These are phyloP conservation scores for Coilia nasus DNA, from an alignment of 2,797 vertebrate species.

Conservation along the genomic window DNA sequence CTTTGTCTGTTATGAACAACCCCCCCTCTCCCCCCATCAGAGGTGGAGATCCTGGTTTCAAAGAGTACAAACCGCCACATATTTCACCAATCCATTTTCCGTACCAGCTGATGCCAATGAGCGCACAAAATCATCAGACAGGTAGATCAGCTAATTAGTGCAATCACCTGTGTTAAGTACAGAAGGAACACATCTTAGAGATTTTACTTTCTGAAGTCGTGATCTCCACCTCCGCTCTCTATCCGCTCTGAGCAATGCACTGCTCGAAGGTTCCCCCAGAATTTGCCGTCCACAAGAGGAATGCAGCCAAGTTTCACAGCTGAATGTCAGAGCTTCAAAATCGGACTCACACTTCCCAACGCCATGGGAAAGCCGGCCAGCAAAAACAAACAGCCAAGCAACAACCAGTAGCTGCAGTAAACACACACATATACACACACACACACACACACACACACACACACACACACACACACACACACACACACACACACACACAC, in stretches of 20 bases:
- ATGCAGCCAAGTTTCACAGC: constrained; percentile 39
- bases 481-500: constrained; percentile 35
- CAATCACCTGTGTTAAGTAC: no score
- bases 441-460: constrained; percentile 28
- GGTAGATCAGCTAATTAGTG: no score
- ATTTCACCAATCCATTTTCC: no score
- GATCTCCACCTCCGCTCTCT: constrained; percentile 10
- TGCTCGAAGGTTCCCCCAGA: constrained; percentile 7
- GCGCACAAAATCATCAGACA: no score
- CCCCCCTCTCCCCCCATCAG: not conserved
- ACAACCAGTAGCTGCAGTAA: constrained; percentile 35
- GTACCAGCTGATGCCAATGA: no score
- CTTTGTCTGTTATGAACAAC: not conserved
- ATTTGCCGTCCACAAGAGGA: constrained; percentile 33
- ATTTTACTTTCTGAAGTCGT: not conserved
- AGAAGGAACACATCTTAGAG: no score
- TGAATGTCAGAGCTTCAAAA: constrained; percentile 6
- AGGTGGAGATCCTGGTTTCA: no score
- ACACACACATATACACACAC: constrained; percentile 35
- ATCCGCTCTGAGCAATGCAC: not conserved
- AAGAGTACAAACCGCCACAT: no score
- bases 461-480: constrained; percentile 32
- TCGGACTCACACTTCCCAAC: constrained; percentile 14
- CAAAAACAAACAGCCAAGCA: constrained; percentile 30
- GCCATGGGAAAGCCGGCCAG: constrained; percentile 26